Conservation (phyloP, 1,140 invertebrate genomes). For the Dufourea novaeangliae region DNA sequence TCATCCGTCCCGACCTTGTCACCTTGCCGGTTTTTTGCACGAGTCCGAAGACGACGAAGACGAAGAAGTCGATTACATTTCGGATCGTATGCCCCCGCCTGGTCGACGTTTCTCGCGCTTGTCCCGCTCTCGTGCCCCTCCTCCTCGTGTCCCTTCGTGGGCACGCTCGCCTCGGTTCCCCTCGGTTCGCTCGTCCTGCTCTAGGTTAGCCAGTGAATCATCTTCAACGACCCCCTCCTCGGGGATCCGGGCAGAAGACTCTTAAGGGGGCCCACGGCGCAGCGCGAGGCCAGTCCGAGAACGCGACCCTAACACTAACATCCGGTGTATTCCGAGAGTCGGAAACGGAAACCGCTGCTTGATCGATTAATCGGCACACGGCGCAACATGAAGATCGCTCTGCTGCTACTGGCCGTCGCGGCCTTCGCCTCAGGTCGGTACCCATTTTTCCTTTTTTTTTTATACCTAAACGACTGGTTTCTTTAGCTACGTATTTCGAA, state of each 20-base stretch:
- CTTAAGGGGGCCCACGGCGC: constrained; percentile 79
- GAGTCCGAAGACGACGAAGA: not conserved
- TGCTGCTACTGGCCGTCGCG: constrained; percentile 72
- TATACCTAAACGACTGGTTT: too few relatives aligned
- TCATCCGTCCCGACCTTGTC: constrained; percentile 37
- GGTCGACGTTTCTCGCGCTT: not conserved
- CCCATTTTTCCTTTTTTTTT: too few relatives aligned
- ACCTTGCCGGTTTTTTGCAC: constrained; percentile 31
- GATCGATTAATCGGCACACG: constrained; percentile 65
- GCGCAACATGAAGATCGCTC: constrained; percentile 76
- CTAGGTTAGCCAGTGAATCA: constrained; percentile 78
- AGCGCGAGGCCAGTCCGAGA: constrained; percentile 80
- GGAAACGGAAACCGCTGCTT: constrained; percentile 68
- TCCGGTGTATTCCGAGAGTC: constrained; percentile 75
- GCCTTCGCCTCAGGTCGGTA: constrained; percentile 77
- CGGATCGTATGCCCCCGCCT: constrained; percentile 31
- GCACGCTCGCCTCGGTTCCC: constrained; percentile 66
- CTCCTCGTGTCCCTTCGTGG: constrained; percentile 53
- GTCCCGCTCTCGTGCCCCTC: constrained; percentile 26
- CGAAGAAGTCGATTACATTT: constrained; percentile 54
- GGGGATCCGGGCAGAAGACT: constrained; percentile 77
- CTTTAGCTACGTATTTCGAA: too few relatives aligned
- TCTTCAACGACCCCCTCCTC: constrained; percentile 78
- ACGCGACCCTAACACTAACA: constrained; percentile 80
- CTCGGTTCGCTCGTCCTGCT: constrained; percentile 70